Percentiles rank a stretch among this genome's conserved stretches.
Evolutionary conservation across 2,888 invertebrate genomes (phyloP).

Genomic region (Bembecia ichneumoniformis): DNA sequence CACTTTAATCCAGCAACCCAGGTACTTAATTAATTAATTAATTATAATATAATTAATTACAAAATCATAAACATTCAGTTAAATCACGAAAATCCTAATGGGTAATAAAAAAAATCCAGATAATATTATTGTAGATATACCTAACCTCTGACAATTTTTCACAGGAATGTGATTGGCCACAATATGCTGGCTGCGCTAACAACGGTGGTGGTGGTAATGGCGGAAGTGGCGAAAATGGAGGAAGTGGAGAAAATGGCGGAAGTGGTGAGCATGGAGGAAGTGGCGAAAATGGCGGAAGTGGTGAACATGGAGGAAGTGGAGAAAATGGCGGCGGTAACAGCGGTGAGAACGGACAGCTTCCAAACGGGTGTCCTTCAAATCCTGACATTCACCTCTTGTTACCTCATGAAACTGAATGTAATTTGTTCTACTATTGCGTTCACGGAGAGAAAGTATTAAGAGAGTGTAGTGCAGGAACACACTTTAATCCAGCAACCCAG

Average conservation of each 20-base stretch:
- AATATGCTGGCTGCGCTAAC: slow-evolving; percentile 15
- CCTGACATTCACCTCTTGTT: slow-evolving; percentile 22
- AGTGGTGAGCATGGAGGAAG: slow-evolving; percentile 3
- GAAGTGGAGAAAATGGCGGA: background rate
- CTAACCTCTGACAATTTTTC: too few species aligned
- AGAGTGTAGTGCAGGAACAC: slow-evolving; percentile 22
- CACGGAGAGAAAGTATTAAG: slow-evolving; percentile 23
- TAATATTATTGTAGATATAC: too few species aligned
- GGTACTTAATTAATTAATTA: slow-evolving; percentile 17
- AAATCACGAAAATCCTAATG: too few species aligned
- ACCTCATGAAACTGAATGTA: slow-evolving; percentile 36
- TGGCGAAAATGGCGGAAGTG: slow-evolving; percentile 5
- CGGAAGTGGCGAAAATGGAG: background rate
- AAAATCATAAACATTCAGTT: too few species aligned
- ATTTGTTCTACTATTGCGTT: slow-evolving; percentile 30
- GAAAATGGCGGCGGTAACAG: slow-evolving; percentile 2
- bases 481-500: slow-evolving; percentile 30
- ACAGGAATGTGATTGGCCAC: slow-evolving; percentile 26
- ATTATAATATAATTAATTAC: too few species aligned
- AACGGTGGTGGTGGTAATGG: slow-evolving; percentile 3
- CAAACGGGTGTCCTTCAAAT: slow-evolving; percentile 20
- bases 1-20: slow-evolving; percentile 32
- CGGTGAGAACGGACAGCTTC: slow-evolving; percentile 1
- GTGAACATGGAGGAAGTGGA: slow-evolving; percentile 3
- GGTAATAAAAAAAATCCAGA: too few species aligned